Conservation (phyloP, 2,888 invertebrate species). For the Chouioia cunea region DNA sequence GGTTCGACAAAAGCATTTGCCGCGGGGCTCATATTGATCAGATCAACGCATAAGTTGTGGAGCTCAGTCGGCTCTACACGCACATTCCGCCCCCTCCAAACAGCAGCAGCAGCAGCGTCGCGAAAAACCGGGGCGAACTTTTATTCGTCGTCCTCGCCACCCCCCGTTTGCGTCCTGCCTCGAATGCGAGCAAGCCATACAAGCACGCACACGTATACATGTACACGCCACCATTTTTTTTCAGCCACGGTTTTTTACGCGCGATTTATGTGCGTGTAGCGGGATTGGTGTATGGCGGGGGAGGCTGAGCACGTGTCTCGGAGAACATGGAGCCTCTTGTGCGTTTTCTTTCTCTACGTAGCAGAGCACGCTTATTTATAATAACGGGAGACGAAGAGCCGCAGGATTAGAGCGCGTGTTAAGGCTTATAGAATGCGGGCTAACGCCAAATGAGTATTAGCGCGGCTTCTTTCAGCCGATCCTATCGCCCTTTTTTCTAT, state of each 20-base stretch:
- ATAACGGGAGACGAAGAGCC: constrained; percentile 37
- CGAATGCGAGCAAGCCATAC: neutral
- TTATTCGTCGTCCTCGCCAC: constrained; percentile 58
- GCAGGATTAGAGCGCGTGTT: constrained; percentile 28
- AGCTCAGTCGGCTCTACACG: constrained; percentile 47
- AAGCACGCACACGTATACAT: constrained; percentile 45
- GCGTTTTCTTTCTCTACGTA: neutral
- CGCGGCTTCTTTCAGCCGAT: constrained; percentile 28
- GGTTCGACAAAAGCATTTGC: constrained; percentile 37
- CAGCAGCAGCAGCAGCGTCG: constrained; percentile 49
- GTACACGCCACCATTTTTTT: constrained; percentile 45
- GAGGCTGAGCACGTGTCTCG: too few species aligned
- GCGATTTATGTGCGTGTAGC: constrained; percentile 40
- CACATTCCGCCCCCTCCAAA: constrained; percentile 59
- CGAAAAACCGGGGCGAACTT: constrained; percentile 60
- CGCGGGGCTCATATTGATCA: constrained; percentile 63
- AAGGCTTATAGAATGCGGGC: constrained; percentile 24
- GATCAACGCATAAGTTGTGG: constrained; percentile 56
- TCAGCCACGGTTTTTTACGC: constrained; percentile 2
- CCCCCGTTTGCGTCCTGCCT: constrained; percentile 18
- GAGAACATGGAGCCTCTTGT: too few species aligned
- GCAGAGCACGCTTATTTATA: constrained; percentile 34
- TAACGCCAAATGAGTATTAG: constrained; percentile 22
- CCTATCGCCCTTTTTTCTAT: neutral
- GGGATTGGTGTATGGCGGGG: neutral